These are phyloP conservation scores for Chelonus formosanus DNA, from an alignment of 2,888 invertebrate species.

Conservation along the genomic window DNA sequence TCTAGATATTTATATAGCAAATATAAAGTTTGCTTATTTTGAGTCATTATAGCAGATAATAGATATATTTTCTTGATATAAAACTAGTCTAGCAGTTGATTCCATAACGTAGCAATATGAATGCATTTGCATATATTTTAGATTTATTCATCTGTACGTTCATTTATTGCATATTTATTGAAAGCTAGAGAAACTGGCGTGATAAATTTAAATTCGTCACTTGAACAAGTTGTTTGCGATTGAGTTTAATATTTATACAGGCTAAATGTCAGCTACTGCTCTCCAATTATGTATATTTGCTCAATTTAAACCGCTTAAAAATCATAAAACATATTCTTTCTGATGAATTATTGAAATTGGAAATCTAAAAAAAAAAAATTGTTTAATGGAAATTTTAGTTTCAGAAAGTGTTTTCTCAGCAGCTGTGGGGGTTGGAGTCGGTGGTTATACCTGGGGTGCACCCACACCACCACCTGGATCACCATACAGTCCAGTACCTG, in stretches of 20 bases:
- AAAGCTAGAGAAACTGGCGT: slow-evolving; percentile 47
- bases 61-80: neutral
- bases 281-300: neutral
- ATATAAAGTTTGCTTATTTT: too few species aligned
- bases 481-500: slow-evolving; percentile 75
- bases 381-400: slow-evolving; percentile 62
- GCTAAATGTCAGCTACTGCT: neutral
- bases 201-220: slow-evolving; percentile 52
- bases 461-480: slow-evolving; percentile 74
- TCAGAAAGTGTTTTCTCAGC: slow-evolving; percentile 76
- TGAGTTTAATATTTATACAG: slow-evolving; percentile 39
- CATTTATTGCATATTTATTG: slow-evolving; percentile 55
- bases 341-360: too few species aligned
- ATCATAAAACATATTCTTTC: too few species aligned
- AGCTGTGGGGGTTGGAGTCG: slow-evolving; percentile 64
- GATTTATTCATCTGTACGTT: slow-evolving; percentile 48
- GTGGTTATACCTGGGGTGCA: slow-evolving; percentile 72
- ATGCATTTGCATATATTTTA: slow-evolving; percentile 52
- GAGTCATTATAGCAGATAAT: neutral
- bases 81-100: slow-evolving; percentile 1
- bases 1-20: too few species aligned
- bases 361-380: too few species aligned
- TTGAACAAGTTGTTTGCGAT: slow-evolving; percentile 29
- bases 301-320: neutral
- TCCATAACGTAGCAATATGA: slow-evolving; percentile 8